Percentiles rank a stretch among this genome's conserved stretches.
These are phyloP conservation scores for Lepilemur ruficaudatus DNA, from an alignment of 2,797 vertebrate genomes.

Conservation along the genomic window DNA sequence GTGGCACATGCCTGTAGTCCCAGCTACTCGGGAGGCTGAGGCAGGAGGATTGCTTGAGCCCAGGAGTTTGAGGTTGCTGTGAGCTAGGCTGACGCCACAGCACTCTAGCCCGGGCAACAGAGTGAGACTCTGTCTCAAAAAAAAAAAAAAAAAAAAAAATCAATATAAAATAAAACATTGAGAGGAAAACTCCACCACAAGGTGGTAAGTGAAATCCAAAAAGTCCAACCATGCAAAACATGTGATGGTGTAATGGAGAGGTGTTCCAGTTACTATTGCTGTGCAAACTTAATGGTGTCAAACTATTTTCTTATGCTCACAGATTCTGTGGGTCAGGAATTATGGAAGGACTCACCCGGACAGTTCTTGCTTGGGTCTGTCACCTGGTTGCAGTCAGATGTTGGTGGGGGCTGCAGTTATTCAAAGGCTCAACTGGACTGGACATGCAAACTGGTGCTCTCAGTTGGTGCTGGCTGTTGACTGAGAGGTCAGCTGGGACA, in stretches of 20 bases:
- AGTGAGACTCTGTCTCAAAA: no score
- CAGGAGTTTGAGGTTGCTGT: no score
- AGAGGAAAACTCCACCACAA: not conserved
- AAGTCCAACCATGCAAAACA: not conserved
- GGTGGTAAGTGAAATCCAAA: not conserved
- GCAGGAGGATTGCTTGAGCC: no score
- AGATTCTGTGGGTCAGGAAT: not conserved
- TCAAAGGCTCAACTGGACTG: not conserved
- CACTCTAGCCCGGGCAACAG: no score
- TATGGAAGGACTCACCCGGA: not conserved
- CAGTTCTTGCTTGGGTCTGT: not conserved
- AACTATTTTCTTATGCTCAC: not conserved
- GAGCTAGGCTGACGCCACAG: no score
- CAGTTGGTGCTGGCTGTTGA: not conserved
- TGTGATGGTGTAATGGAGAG: not conserved
- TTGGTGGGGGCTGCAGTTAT: no score
- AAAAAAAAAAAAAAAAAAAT: no score
- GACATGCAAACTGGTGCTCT: not conserved
- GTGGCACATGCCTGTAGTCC: no score
- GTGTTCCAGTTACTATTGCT: no score
- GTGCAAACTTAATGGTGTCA: not conserved
- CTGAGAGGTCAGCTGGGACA: not conserved
- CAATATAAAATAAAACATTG: not conserved
- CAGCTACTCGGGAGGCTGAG: no score
- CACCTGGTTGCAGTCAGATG: not conserved